Conservation (phyloP, 2,888 invertebrate genomes). For the Drosophila anomelani region DNA sequence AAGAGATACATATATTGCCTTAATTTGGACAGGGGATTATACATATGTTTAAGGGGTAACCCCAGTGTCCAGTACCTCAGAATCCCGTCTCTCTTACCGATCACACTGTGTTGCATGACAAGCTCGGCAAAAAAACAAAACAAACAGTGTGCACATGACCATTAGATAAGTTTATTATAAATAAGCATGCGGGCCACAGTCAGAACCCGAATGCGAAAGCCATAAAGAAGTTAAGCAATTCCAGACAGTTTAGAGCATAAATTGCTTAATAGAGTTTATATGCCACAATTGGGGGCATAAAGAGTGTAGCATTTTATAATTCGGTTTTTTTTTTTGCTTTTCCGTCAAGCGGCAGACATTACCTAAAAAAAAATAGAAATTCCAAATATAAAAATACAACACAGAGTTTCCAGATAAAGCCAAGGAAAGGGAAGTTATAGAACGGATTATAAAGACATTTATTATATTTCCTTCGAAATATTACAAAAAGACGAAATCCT, state of each 20-base stretch:
- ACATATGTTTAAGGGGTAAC: constrained; percentile 4
- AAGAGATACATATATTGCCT: constrained; percentile 6
- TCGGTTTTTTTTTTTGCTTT: constrained; percentile 9
- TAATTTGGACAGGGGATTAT: constrained; percentile 14
- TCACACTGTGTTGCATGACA: constrained; percentile 38
- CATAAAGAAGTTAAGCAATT: constrained; percentile 76
- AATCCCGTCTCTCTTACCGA: constrained; percentile 10
- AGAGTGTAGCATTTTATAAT: constrained; percentile 42
- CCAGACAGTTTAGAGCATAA: constrained; percentile 62
- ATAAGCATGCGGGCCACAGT: constrained; percentile 44
- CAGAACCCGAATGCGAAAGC: constrained; percentile 25
- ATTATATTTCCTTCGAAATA: neutral
- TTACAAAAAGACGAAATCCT: neutral
- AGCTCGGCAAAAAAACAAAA: neutral
- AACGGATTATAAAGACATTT: neutral
- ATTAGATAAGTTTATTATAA: constrained; percentile 72
- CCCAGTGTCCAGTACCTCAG: constrained; percentile 2
- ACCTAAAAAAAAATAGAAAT: neutral
- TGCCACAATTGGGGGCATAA: constrained; percentile 48
- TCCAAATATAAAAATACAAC: constrained; percentile 1
- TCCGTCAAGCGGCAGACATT: constrained; percentile 8
- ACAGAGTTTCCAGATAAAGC: constrained; percentile 7
- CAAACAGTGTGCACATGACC: constrained; percentile 56
- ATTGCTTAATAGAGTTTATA: constrained; percentile 68
- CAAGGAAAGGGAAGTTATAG: neutral